Conservation (phyloP, 2,113 vertebrate genomes). For the Cettia cetti region DNA sequence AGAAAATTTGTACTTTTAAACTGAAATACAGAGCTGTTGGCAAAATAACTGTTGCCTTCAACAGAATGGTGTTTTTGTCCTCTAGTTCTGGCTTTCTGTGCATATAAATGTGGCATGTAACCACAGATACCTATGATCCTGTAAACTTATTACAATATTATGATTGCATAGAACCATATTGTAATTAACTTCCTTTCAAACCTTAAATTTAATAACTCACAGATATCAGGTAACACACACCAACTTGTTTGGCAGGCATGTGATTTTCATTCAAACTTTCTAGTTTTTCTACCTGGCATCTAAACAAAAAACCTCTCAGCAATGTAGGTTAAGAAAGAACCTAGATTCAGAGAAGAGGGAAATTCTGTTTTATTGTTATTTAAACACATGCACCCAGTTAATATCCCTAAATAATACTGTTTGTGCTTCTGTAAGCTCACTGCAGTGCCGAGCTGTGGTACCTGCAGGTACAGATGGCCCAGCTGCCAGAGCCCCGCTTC, state of each 20-base stretch:
- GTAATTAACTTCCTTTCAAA: not conserved
- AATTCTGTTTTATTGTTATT: not conserved
- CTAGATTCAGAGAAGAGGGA: not conserved
- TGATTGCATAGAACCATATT: not conserved
- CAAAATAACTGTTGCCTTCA: not conserved
- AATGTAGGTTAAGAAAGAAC: not conserved
- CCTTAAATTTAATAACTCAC: not conserved
- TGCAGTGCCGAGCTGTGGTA: not conserved
- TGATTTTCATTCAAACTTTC: not conserved
- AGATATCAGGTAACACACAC: not conserved
- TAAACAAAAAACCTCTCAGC: not conserved
- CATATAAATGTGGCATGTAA: not conserved
- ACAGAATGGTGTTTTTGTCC: not conserved
- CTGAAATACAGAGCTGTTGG: not conserved
- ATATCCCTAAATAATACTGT: not conserved
- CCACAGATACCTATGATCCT: not conserved
- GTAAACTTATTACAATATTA: not conserved
- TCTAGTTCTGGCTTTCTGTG: not conserved
- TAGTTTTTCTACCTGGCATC: not conserved
- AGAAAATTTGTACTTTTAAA: not conserved
- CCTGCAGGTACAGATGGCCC: not conserved
- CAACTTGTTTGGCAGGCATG: not conserved
- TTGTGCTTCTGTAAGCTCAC: not conserved
- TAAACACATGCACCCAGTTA: not conserved
- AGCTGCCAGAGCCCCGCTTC: not conserved